Percentiles rank a stretch among this genome's conserved stretches.
phyloP scores from a whole-genome alignment of 1,140 invertebrate genomes.

The Zaprionus capensis region DNA sequence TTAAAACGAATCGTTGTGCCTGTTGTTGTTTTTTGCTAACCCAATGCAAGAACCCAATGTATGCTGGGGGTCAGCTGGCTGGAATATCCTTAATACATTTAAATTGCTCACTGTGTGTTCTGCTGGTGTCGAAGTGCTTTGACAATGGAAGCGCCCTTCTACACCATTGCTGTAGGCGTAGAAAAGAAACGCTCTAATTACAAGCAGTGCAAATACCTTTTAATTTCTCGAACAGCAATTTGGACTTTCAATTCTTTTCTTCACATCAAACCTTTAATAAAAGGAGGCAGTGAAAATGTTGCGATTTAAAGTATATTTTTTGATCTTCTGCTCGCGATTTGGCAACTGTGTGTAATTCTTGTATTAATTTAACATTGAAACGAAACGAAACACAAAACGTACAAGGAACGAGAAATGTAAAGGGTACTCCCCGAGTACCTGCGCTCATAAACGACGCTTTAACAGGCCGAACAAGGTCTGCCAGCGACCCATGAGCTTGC shows the following conservation, averaged over 20 bases:
- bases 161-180: no score
- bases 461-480: conserved; percentile 14
- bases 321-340: not conserved
- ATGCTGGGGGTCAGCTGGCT: conserved; percentile 26
- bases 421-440: not conserved
- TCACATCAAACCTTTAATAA: not conserved
- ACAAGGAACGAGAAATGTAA: not conserved
- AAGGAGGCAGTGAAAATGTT: not conserved
- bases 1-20: conserved; percentile 74
- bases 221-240: not conserved
- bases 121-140: conserved; percentile 40
- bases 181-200: conserved; percentile 14
- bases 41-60: conserved; percentile 57
- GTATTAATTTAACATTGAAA: not conserved
- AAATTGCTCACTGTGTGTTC: conserved; percentile 50
- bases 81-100: conserved; percentile 64
- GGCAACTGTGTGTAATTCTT: not conserved
- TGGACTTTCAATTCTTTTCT: not conserved
- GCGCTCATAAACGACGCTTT: conserved; percentile 16
- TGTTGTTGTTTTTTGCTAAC: conserved; percentile 37
- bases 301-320: not conserved
- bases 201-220: not conserved
- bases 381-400: not conserved
- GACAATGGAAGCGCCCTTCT: not conserved
- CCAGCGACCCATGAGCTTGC: not conserved